Conservation (phyloP, 2,113 vertebrate species). For the Micronycteris hirsuta region DNA sequence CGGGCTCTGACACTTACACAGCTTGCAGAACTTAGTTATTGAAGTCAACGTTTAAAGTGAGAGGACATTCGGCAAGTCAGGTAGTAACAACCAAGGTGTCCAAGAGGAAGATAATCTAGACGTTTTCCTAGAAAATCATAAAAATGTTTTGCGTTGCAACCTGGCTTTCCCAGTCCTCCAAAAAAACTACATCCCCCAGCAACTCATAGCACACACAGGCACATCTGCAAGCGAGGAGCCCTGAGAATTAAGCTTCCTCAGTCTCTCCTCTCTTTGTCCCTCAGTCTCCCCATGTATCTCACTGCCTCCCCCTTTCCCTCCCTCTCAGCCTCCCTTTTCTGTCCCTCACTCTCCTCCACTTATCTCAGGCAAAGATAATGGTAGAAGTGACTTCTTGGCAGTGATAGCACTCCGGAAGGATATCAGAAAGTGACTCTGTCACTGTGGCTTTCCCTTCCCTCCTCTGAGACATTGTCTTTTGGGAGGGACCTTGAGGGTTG, state of each 20-base stretch:
- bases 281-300: not conserved
- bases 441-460: constrained; percentile 44
- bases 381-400: not conserved
- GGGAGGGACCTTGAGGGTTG: not conserved
- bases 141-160: not conserved
- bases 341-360: not conserved
- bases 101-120: not conserved
- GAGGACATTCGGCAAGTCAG: not conserved
- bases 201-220: not conserved
- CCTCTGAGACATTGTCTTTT: not conserved
- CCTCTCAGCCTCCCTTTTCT: not conserved
- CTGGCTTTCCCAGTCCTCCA: not conserved
- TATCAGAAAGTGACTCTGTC: not conserved
- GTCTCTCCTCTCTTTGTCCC: not conserved
- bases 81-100: not conserved
- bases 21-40: not conserved
- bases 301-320: not conserved
- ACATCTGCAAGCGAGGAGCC: not conserved
- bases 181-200: not conserved
- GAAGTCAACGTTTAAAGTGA: not conserved
- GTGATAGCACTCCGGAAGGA: constrained; percentile 31
- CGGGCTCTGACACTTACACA: not conserved
- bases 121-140: not conserved
- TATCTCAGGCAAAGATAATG: not conserved
- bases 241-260: not conserved